Evolutionary conservation across 2,888 invertebrate genomes (phyloP).

Genomic region (Phrixothrix hirtus): DNA sequence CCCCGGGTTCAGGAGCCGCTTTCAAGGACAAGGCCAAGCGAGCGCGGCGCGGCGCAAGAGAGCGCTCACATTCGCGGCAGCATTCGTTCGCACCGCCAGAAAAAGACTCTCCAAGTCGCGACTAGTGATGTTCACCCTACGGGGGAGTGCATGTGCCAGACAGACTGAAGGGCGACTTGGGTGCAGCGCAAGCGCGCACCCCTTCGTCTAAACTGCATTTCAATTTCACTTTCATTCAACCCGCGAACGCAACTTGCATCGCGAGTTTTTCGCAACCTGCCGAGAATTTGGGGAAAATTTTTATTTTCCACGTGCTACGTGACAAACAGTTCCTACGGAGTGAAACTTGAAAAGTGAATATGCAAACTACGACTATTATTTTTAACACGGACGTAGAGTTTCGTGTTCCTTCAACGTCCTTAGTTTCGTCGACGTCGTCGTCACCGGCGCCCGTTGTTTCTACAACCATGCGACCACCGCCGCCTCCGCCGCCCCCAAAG

Average conservation of each 20-base stretch:
- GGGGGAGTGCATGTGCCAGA: slow-evolving; percentile 61
- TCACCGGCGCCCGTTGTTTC: slow-evolving; percentile 49
- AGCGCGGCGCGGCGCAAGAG: slow-evolving; percentile 46
- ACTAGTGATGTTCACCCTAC: slow-evolving; percentile 32
- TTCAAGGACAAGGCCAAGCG: slow-evolving; percentile 65
- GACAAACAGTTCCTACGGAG: slow-evolving; percentile 6
- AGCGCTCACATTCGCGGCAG: slow-evolving; percentile 33
- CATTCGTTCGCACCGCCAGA: slow-evolving; percentile 32
- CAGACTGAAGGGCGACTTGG: slow-evolving; percentile 59
- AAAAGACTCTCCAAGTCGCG: slow-evolving; percentile 27
- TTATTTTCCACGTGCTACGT: slow-evolving; percentile 15
- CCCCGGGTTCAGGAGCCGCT: slow-evolving; percentile 56
- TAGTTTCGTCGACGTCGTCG: slow-evolving; percentile 51
- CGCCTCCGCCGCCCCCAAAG: slow-evolving; percentile 58
- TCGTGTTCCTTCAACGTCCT: slow-evolving; percentile 48
- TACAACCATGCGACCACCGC: slow-evolving; percentile 65
- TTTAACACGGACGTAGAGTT: slow-evolving; percentile 53
- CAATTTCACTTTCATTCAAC: slow-evolving; percentile 57
- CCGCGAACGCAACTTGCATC: slow-evolving; percentile 49
- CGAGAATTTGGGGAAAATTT: slow-evolving; percentile 25
- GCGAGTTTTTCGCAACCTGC: slow-evolving; percentile 54
- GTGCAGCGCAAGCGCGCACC: slow-evolving; percentile 38
- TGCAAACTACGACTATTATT: slow-evolving; percentile 63
- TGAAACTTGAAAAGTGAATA: slow-evolving; percentile 37
- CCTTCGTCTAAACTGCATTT: slow-evolving; percentile 47